Conservation (phyloP, 2,888 invertebrate genomes). For the Melinaea marsaeus region DNA sequence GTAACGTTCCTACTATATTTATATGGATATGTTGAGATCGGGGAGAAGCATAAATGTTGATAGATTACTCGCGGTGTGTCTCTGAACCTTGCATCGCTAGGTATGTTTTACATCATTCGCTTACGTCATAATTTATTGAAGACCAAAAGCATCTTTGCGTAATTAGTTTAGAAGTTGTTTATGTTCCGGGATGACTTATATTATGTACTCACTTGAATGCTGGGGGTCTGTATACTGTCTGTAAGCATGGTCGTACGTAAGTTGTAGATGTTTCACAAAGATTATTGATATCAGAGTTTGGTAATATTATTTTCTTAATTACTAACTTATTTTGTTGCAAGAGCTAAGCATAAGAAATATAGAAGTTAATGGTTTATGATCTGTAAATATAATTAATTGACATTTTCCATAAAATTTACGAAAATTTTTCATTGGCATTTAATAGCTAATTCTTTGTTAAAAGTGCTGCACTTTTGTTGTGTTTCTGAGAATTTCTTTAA, state of each 20-base stretch:
- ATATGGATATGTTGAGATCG: neutral
- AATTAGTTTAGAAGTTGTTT: neutral
- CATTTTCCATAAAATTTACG: neutral
- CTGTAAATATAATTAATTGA: neutral
- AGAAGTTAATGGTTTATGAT: no score
- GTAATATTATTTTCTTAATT: no score
- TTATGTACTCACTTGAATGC: no score
- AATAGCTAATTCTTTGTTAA: neutral
- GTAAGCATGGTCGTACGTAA: no score
- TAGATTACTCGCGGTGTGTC: neutral
- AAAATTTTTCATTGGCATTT: no score
- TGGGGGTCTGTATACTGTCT: no score
- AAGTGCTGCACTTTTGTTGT: neutral
- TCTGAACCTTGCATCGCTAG: neutral
- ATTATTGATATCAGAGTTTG: no score
- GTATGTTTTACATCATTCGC: neutral
- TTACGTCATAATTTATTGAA: neutral
- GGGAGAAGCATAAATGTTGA: neutral
- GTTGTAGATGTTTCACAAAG: neutral
- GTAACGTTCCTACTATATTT: conserved; percentile 3
- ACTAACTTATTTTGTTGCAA: no score
- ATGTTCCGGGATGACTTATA: no score
- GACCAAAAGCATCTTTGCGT: neutral
- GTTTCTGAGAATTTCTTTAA: neutral
- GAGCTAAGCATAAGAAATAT: no score